These are phyloP conservation scores for Lydus trimaculatus DNA, from an alignment of 2,888 invertebrate species.

Conservation along the genomic window DNA sequence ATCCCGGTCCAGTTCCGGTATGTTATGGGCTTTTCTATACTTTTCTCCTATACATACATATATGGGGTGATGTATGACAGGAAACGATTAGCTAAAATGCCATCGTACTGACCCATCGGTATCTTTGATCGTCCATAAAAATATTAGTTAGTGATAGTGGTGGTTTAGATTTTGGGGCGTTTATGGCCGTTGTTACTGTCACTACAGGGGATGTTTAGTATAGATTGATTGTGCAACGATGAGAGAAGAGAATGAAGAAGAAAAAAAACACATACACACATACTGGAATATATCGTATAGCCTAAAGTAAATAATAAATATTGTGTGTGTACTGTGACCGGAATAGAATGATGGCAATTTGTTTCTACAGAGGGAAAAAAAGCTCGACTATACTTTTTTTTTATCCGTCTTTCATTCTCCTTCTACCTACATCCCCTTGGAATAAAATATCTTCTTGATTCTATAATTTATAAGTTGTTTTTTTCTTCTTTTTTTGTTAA, in stretches of 20 bases:
- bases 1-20: conserved; percentile 48
- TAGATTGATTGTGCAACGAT: conserved; percentile 43
- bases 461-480: background rate
- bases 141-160: conserved; percentile 51
- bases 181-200: conserved; percentile 53
- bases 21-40: conserved; percentile 42
- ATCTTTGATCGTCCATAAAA: conserved; percentile 62
- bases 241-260: too few species aligned
- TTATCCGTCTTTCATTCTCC: too few species aligned
- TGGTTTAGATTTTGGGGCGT: conserved; percentile 56
- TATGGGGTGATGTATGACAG: conserved; percentile 52
- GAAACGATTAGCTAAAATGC: conserved; percentile 58
- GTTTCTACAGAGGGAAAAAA: background rate
- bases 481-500: background rate
- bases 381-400: too few species aligned
- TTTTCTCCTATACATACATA: conserved; percentile 14
- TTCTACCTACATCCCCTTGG: too few species aligned
- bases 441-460: too few species aligned
- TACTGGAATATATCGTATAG: background rate
- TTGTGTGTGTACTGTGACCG: background rate
- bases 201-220: conserved; percentile 44
- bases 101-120: conserved; percentile 57
- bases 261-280: too few species aligned
- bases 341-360: background rate
- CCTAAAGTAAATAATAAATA: background rate